phyloP scores from a whole-genome alignment of 2,113 vertebrate species.

The Pelvicachromis taeniatus region DNA sequence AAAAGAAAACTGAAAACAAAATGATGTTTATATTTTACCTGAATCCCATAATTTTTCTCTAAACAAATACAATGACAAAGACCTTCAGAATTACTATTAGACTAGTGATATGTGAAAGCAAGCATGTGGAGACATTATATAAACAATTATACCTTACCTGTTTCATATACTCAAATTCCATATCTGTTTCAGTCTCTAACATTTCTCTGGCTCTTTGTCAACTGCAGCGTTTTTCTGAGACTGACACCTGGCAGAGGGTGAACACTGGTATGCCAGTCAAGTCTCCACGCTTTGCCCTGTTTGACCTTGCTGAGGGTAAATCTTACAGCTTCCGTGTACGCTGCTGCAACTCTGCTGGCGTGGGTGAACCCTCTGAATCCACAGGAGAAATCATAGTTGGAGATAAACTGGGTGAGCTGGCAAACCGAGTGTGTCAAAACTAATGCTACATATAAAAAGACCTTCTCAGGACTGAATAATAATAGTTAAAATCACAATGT shows the following conservation, averaged over 20 bases:
- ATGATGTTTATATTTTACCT: neutral
- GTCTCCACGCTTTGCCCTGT: conserved; percentile 95
- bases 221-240: conserved; percentile 80
- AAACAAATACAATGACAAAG: neutral
- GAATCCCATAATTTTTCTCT: neutral
- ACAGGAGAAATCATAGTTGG: conserved; percentile 83
- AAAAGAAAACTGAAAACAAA: neutral
- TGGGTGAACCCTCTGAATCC: conserved; percentile 82
- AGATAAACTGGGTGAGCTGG: conserved; percentile 86
- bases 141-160: neutral
- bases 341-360: conserved; percentile 91
- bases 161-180: neutral
- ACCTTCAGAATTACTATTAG: neutral
- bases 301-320: conserved; percentile 91
- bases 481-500: neutral
- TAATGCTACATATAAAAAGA: neutral
- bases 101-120: neutral
- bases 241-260: conserved; percentile 92
- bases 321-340: conserved; percentile 96
- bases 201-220: neutral
- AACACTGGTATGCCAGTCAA: conserved; percentile 94
- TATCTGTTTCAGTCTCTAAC: neutral
- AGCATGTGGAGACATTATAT: neutral
- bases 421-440: neutral
- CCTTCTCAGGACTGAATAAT: neutral